phyloP scores from a whole-genome alignment of 2,888 invertebrate species.

The Agrochola lota region DNA sequence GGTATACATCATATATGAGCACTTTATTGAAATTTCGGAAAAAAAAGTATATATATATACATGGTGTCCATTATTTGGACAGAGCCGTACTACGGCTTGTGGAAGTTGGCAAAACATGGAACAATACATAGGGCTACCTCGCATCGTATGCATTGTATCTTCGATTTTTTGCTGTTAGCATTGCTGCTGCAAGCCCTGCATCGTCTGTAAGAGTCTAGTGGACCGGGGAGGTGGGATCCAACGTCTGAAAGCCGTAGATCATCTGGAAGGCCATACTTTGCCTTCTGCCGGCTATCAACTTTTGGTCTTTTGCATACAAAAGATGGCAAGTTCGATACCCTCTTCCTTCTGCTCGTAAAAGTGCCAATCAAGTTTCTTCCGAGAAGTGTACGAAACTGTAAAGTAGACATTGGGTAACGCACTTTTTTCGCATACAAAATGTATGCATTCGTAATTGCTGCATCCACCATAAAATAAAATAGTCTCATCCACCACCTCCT shows the following conservation, averaged over 20 bases:
- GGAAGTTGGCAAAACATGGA: constrained; percentile 47
- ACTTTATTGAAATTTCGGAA: neutral
- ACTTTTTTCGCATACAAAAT: constrained; percentile 13
- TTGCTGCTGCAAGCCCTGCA: constrained; percentile 57
- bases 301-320: constrained; percentile 56
- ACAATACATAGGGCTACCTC: constrained; percentile 50
- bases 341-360: constrained; percentile 25
- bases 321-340: constrained; percentile 52
- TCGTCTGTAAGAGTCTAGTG: constrained; percentile 49
- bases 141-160: constrained; percentile 51
- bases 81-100: constrained; percentile 23
- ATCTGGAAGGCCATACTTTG: constrained; percentile 57
- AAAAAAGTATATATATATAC: constrained; percentile 1
- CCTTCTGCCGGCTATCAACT: constrained; percentile 53
- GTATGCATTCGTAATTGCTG: constrained; percentile 3
- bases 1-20: neutral
- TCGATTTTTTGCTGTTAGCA: constrained; percentile 51
- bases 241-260: constrained; percentile 51
- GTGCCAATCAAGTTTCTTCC: constrained; percentile 10
- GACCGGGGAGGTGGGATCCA: constrained; percentile 53
- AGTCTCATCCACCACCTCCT: constrained; percentile 8
- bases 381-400: constrained; percentile 4
- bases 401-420: constrained; percentile 17
- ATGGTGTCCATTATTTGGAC: constrained; percentile 26
- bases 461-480: constrained; percentile 9